Conservation (phyloP, 2,797 vertebrate species). For the Phaenicophaeus curvirostris region DNA sequence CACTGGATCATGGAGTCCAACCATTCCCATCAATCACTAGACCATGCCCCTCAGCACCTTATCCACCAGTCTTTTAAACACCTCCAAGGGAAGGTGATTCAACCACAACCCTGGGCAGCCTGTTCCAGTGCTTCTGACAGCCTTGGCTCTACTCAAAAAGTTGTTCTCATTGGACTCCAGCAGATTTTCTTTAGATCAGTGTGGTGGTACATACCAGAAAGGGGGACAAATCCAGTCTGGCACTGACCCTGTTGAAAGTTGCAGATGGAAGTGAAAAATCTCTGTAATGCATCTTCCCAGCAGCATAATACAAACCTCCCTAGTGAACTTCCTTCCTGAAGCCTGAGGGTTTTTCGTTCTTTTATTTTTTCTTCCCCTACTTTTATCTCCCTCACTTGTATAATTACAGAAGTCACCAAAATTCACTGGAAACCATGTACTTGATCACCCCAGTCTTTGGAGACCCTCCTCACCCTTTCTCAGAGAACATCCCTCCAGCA, state of each 20-base stretch:
- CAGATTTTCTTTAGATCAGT: neutral
- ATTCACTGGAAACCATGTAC: neutral
- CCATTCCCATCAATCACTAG: too few species aligned
- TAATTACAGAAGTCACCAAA: neutral
- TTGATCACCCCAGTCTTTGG: neutral
- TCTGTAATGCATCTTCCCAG: neutral
- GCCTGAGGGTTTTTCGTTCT: neutral
- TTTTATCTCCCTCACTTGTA: neutral
- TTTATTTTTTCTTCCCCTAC: rapidly evolving
- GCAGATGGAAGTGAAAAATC: neutral
- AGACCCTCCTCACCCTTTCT: neutral
- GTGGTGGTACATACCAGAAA: neutral
- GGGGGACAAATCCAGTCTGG: neutral
- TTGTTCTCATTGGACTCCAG: neutral
- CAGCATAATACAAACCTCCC: neutral
- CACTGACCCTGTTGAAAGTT: neutral
- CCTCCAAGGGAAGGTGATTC: too few species aligned
- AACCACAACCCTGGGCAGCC: too few species aligned
- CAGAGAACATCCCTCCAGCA: neutral
- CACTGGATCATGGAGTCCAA: too few species aligned
- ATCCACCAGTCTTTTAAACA: too few species aligned
- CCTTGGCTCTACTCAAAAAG: neutral
- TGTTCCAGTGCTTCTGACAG: too few species aligned
- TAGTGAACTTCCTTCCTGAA: neutral
- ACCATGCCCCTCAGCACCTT: too few species aligned